Percentiles rank a stretch among this genome's conserved stretches.
phyloP scores from a whole-genome alignment of 2,888 invertebrate genomes.

The Sericinus montela region DNA sequence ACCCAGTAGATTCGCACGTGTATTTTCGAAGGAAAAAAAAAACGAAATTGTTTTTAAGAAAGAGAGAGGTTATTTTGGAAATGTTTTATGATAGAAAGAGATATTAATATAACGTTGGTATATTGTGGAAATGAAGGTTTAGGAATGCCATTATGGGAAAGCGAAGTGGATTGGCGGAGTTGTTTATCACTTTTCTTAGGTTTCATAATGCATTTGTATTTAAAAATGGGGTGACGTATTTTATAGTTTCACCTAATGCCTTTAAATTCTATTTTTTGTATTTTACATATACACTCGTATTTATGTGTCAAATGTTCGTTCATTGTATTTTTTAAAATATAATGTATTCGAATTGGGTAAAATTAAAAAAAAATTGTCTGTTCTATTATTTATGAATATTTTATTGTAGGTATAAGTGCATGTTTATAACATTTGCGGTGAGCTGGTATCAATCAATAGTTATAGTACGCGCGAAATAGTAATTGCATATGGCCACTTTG shows the following conservation, averaged over 20 bases:
- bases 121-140: conserved; percentile 10
- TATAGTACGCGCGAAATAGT: too few species aligned
- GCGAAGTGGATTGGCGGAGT: not conserved
- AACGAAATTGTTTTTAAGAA: conserved; percentile 20
- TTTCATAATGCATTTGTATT: not conserved
- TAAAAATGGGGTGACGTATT: not conserved
- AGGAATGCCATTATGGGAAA: not conserved
- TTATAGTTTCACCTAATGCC: conserved; percentile 11
- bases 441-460: too few species aligned
- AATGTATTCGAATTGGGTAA: not conserved
- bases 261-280: conserved; percentile 10
- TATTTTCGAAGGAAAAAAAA: conserved; percentile 13
- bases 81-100: conserved; percentile 27
- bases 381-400: conserved; percentile 1
- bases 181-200: too few species aligned
- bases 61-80: conserved; percentile 42
- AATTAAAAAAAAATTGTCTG: not conserved
- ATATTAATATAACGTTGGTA: conserved; percentile 15
- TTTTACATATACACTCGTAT: conserved; percentile 2
- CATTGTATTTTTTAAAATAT: not conserved
- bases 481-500: too few species aligned
- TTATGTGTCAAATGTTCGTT: not conserved
- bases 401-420: not conserved
- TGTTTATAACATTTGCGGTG: not conserved
- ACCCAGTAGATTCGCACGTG: conserved; percentile 19